Base-by-base conservation (phyloP, 64 coral and sea anemone species). In the Trachythela sp. region DNA sequence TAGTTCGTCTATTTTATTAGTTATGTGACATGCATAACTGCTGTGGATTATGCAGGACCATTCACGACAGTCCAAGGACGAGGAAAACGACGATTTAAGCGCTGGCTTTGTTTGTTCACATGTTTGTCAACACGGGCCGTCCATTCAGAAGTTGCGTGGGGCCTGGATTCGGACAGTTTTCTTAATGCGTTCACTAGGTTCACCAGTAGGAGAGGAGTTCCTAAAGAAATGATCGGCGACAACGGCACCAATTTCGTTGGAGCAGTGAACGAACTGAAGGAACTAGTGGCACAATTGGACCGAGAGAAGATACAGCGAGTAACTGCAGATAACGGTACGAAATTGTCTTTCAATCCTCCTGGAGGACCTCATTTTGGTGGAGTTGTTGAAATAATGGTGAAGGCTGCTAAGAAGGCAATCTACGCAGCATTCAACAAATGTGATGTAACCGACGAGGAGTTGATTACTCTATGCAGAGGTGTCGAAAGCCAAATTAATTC, bases 351-450 rank as follows among this genome's bases (percentile, higher is more conserved):
- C 33, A 72, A 72, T 72, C 68, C 68, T 72, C 68, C 68, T 72
- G 68, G 68, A 72, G 68, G 68, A 26, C 68, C 68, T 72, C 68
- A 72, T 35, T 72, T 72, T 72, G 68, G 68, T 13, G 68, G 68
- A 72, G 68, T 72, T 2, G 68, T 72, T 22, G 68, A 72, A 72
- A 72, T 26, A 35, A 72, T 72, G 68, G 68, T 72, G 24, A 72
- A 72, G 26, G 68, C 68, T 11, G 68, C 68, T 26, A 72, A 72
- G 29, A 72, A 72, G 29, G 68, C 68, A 27, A 72, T 72, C 33
- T 72, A 72, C 1, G 68, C 68, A 35, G 68, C 29, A 26, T 26
- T 72, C n/a, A 72, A 72, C 26, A 72, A 72, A 14, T 72, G 68
- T 35, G 68, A 72, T 0, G 68, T 72, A 27, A 72, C 68, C 11